Base-by-base conservation (phyloP, 2,888 invertebrate genomes). In the Hydraecia micacea region DNA sequence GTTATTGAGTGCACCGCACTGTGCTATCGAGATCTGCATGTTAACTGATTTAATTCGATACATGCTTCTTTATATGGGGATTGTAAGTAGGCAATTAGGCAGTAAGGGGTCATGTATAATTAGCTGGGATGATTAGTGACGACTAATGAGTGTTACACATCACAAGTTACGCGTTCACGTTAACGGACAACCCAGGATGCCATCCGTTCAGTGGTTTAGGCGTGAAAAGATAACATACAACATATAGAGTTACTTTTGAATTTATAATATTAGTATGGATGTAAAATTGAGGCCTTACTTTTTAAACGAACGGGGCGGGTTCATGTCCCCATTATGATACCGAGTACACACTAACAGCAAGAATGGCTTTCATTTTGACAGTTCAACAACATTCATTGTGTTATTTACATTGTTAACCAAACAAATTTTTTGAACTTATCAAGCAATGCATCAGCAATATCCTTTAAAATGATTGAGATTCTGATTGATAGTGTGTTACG, bases 1-100 rank as follows among this genome's bases (percentile, higher is more conserved):
- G 62, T 68, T 82, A 83, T 32, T 28, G 69, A 68, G 67, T 71
- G 62, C 76, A 81, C 62, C 60, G 67, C 60, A 46, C 52, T 68
- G 68, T 69, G 68, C 49, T 80, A 80, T 77, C 83, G 11, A 55
- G 73, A 83, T 70, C 32, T 83, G 77, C 65, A 73, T 78, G 66
- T 15, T 36, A 36, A 55, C 39, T 42, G 67, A 52, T 67, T 73
- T 80, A 55, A 74, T 63, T 49, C 63, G 46, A 80, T 65, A 58
- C 58, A 28, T 46, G 46, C 52, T 28, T 11, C 36, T 58, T 39
- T 58, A 46, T 7, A 18, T 28, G n/a, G n/a, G 49, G 28, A 25
- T 49, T 55, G 65, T 58, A 65, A 58, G 71, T 71, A 32, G 11
- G 25, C 18, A 71, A 79, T 79, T 49, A 65, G 5, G 4, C 55